Conservation (phyloP, 2,113 vertebrate genomes). For the Phalacrocorax aristotelis region DNA sequence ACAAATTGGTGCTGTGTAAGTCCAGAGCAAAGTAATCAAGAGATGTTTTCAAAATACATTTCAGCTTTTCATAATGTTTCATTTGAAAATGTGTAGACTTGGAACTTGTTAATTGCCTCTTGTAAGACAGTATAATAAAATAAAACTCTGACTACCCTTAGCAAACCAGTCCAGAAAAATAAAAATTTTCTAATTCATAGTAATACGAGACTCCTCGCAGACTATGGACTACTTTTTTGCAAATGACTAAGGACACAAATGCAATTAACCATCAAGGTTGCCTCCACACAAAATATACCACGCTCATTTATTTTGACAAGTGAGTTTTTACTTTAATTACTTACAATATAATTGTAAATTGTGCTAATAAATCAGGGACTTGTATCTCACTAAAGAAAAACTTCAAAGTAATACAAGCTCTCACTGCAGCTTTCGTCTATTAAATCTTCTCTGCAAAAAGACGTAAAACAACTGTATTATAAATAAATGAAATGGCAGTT, state of each 20-base stretch:
- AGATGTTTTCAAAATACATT: background rate
- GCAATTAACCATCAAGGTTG: slow-evolving; percentile 22
- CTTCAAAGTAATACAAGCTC: background rate
- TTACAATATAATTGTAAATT: slow-evolving; percentile 25
- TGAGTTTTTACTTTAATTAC: slow-evolving; percentile 43
- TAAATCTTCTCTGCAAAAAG: background rate
- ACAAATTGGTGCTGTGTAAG: background rate
- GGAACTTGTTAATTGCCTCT: slow-evolving; percentile 9
- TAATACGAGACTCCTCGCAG: background rate
- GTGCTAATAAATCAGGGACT: slow-evolving; percentile 20
- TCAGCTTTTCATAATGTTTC: background rate
- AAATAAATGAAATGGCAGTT: background rate
- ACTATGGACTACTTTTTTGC: background rate
- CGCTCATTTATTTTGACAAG: slow-evolving; percentile 54
- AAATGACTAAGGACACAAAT: background rate
- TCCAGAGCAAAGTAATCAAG: background rate
- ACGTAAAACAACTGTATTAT: background rate
- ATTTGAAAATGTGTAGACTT: background rate
- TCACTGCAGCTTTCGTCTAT: background rate
- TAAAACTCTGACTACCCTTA: background rate
- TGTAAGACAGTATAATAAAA: background rate
- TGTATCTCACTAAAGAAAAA: background rate
- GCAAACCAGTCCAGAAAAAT: background rate
- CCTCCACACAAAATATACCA: background rate
- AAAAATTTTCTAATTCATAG: background rate